phyloP scores from a whole-genome alignment of 2,797 vertebrate species.

The Falco peregrinus region DNA sequence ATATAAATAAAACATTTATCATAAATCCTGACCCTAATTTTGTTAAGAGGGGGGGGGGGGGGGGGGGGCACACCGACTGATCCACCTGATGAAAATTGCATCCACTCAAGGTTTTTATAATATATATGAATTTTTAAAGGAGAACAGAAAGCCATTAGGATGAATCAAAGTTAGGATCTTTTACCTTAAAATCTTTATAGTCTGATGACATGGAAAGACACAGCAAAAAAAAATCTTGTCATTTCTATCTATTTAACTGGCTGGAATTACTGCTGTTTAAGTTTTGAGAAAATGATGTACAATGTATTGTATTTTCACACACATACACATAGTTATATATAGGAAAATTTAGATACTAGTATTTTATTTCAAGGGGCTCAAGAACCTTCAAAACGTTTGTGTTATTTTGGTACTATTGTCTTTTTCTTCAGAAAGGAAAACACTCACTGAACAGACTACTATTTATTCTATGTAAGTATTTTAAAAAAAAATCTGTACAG shows the following conservation, averaged over 20 bases:
- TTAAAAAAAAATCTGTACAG: not conserved
- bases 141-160: not conserved
- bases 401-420: not conserved
- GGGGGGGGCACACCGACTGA: not conserved
- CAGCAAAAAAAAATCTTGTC: not conserved
- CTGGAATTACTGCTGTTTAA: not conserved
- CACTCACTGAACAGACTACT: accelerated
- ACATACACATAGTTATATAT: not conserved
- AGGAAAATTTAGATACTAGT: not conserved
- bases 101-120: not conserved
- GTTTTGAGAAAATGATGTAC: not conserved
- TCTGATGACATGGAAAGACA: not conserved
- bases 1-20: not conserved
- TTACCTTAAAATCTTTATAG: not conserved
- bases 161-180: not conserved
- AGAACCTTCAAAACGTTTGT: not conserved
- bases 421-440: not conserved
- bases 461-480: not conserved
- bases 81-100: not conserved
- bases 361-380: not conserved
- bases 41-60: not conserved
- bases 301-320: not conserved
- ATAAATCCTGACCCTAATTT: not conserved
- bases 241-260: not conserved
- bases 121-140: not conserved